Conservation (phyloP, 2,113 vertebrate species). For the Ovis canadensis region DNA sequence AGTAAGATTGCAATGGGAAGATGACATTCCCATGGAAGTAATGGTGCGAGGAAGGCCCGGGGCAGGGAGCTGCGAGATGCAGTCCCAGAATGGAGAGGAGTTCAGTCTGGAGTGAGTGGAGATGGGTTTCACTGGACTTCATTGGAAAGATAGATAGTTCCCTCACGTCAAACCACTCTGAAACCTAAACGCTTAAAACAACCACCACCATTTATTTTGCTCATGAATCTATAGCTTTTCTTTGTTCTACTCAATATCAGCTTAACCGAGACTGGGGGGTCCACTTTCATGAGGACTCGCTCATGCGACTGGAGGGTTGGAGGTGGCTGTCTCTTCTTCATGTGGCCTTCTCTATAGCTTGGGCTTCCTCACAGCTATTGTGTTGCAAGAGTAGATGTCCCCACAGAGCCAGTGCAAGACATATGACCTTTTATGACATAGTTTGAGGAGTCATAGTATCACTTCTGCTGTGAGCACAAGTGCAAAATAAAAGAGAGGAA, state of each 20-base stretch:
- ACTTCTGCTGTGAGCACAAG: background rate
- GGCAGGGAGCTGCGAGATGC: background rate
- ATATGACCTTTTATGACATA: background rate
- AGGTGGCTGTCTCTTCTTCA: background rate
- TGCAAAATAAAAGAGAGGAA: background rate
- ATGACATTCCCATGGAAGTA: background rate
- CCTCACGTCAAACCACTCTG: background rate
- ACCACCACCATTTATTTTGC: background rate
- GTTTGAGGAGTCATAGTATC: background rate
- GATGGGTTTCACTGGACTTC: background rate
- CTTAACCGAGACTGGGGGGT: background rate
- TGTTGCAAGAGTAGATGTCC: background rate
- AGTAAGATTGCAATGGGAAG: background rate
- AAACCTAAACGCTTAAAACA: background rate
- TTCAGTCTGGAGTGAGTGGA: background rate
- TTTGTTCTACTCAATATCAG: background rate
- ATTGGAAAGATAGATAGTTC: background rate
- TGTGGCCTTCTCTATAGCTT: background rate
- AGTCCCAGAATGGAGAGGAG: background rate
- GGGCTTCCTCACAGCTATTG: background rate
- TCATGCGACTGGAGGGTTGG: background rate
- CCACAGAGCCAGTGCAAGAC: background rate
- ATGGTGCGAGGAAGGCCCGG: background rate
- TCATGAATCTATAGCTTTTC: background rate
- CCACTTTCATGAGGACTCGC: background rate